phyloP scores from a whole-genome alignment of 2,888 invertebrate genomes.

The Phlogophora meticulosa region DNA sequence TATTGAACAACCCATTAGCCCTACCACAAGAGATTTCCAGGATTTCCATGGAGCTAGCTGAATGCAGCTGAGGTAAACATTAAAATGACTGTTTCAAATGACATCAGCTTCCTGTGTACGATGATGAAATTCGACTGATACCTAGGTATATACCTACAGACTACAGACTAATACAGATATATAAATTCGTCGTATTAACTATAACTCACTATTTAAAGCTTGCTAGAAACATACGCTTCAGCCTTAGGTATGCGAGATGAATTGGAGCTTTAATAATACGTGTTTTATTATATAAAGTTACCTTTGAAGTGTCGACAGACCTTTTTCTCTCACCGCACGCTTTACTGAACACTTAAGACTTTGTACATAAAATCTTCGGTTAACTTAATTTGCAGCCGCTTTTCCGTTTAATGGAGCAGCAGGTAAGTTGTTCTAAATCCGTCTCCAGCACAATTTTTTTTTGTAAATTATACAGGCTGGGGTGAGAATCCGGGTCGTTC shows the following conservation, averaged over 20 bases:
- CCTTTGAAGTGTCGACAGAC: conserved; percentile 27
- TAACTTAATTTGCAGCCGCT: conserved; percentile 53
- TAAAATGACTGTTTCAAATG: conserved; percentile 9
- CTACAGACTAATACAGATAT: not conserved
- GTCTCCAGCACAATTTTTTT: conserved; percentile 1
- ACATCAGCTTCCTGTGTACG: conserved; percentile 32
- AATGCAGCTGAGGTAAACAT: conserved; percentile 28
- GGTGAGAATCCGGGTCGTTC: conserved; percentile 4
- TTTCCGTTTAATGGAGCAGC: conserved; percentile 53
- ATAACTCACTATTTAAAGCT: not conserved
- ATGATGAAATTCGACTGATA: conserved; percentile 26
- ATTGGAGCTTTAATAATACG: conserved; percentile 32
- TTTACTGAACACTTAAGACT: conserved; percentile 26
- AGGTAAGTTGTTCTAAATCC: conserved; percentile 58
- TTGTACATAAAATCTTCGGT: conserved; percentile 18
- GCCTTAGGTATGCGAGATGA: not conserved
- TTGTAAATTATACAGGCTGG: not conserved
- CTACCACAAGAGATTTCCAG: conserved; percentile 33
- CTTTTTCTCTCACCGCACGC: conserved; percentile 21
- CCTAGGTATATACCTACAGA: not conserved
- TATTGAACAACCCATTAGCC: conserved; percentile 18
- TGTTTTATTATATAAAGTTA: conserved; percentile 9
- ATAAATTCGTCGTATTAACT: conserved; percentile 14
- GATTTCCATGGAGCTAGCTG: conserved; percentile 21
- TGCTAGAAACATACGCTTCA: not conserved